phyloP scores from a whole-genome alignment of 1,140 invertebrate species.

The Zaprionus africanus region DNA sequence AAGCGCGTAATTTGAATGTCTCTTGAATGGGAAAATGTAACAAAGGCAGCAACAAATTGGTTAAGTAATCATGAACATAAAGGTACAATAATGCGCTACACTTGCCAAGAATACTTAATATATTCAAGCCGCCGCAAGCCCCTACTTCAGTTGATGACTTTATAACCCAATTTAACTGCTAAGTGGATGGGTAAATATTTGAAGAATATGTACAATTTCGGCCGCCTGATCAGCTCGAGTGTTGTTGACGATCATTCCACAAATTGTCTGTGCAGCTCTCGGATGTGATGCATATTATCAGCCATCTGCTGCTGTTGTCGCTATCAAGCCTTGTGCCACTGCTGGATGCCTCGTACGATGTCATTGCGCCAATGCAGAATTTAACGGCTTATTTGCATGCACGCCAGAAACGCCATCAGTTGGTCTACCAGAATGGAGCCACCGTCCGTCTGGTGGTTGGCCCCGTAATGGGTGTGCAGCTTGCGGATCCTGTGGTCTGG shows the following conservation, averaged over 20 bases:
- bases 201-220: neutral
- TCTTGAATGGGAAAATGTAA: neutral
- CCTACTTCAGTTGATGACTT: constrained; percentile 33
- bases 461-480: constrained; percentile 56
- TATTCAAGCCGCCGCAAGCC: neutral
- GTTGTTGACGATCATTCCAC: constrained; percentile 24
- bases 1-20: constrained; percentile 2
- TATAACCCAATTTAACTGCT: constrained; percentile 52
- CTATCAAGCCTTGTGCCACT: constrained; percentile 21
- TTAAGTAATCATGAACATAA: constrained; percentile 5
- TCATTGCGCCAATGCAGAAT: constrained; percentile 43
- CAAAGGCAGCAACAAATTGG: constrained; percentile 9
- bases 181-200: constrained; percentile 38
- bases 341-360: constrained; percentile 39
- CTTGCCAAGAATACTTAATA: neutral
- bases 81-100: neutral
- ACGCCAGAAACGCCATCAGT: constrained; percentile 61
- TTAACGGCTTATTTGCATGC: constrained; percentile 54
- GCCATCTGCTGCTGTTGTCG: constrained; percentile 21
- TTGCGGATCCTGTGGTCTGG: constrained; percentile 68
- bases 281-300: constrained; percentile 31
- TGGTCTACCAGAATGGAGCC: constrained; percentile 61
- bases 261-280: neutral
- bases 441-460: constrained; percentile 65
- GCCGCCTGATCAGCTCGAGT: neutral